Percentiles rank a stretch among this genome's conserved stretches.
Evolutionary conservation across 2,888 invertebrate genomes (phyloP).

Genomic region (Scaptomyza cyrtandrae): DNA sequence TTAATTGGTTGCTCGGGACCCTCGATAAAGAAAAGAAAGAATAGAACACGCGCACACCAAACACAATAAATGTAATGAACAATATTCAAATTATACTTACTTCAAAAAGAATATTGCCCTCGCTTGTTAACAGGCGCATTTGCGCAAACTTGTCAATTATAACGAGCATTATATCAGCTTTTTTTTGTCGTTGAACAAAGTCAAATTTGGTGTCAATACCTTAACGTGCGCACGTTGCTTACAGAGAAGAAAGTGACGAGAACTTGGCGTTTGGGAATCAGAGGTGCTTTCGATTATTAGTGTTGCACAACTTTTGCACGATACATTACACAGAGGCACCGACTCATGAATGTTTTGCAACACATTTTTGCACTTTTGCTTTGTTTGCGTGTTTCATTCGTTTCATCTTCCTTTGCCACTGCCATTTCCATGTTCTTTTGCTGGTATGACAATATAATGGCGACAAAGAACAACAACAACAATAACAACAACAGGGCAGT

Average conservation of each 20-base stretch:
- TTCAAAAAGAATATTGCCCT: neutral
- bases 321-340: neutral
- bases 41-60: too few species aligned
- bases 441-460: slow-evolving; percentile 24
- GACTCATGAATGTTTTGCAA: slow-evolving; percentile 3
- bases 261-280: neutral
- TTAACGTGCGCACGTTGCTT: too few species aligned
- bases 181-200: too few species aligned
- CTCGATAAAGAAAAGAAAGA: too few species aligned
- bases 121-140: too few species aligned
- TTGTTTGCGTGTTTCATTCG: neutral
- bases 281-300: neutral
- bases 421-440: slow-evolving; percentile 5
- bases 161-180: too few species aligned
- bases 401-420: neutral
- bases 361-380: slow-evolving; percentile 13
- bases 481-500: too few species aligned
- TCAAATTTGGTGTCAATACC: too few species aligned
- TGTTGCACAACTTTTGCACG: slow-evolving; percentile 21
- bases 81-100: neutral
- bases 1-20: too few species aligned
- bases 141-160: too few species aligned
- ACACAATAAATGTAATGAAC: too few species aligned
- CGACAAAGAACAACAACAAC: slow-evolving; percentile 2
- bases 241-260: too few species aligned